These are phyloP conservation scores for Drosophila ogumai DNA, from an alignment of 1,140 invertebrate species.

Conservation along the genomic window DNA sequence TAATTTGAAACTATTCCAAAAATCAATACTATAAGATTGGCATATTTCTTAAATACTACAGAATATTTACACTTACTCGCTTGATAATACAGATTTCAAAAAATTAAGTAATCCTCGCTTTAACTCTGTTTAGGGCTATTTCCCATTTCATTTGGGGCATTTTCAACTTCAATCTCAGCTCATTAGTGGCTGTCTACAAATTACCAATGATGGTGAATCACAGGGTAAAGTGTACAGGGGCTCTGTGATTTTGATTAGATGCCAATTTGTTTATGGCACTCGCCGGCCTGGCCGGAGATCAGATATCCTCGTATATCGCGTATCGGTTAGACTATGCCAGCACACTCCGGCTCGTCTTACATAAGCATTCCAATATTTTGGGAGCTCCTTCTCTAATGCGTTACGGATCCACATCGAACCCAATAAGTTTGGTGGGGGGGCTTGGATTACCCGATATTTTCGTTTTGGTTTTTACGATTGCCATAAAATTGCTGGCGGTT, in stretches of 20 bases:
- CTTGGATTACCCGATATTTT: constrained; percentile 55
- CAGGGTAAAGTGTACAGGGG: neutral
- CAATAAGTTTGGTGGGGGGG: constrained; percentile 24
- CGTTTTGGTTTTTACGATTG: constrained; percentile 34
- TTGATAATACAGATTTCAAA: neutral
- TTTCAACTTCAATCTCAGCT: neutral
- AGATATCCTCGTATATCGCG: constrained; percentile 36
- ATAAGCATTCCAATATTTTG: constrained; percentile 29
- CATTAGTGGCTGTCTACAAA: constrained; percentile 19
- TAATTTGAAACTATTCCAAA: too few relatives aligned
- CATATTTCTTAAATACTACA: neutral
- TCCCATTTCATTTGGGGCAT: neutral
- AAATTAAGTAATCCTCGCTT: too few relatives aligned
- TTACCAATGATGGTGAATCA: constrained; percentile 31
- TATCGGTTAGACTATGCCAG: constrained; percentile 41
- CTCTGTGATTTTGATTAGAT: constrained; percentile 42
- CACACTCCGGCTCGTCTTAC: constrained; percentile 49
- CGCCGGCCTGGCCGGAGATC: constrained; percentile 30
- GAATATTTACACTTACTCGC: neutral
- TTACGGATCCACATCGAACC: constrained; percentile 35
- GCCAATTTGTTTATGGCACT: constrained; percentile 52
- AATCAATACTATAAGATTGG: too few relatives aligned
- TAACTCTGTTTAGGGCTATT: neutral
- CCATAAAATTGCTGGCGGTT: constrained; percentile 58
- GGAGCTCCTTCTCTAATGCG: constrained; percentile 37